phyloP scores from a whole-genome alignment of 1,140 invertebrate genomes.

The Trachymyrmex cornetzi region DNA sequence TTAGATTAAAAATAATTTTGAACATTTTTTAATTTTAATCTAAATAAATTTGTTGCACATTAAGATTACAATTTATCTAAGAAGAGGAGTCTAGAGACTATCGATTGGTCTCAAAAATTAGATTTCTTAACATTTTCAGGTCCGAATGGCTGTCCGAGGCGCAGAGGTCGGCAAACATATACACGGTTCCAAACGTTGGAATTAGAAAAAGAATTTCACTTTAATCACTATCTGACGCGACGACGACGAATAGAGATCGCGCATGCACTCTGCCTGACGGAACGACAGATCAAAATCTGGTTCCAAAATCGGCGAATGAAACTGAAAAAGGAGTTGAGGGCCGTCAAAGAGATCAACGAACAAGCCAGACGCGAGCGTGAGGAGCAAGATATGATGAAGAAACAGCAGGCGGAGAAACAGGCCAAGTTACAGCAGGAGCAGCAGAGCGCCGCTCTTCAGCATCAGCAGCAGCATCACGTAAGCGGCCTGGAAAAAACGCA shows the following conservation, averaged over 20 bases:
- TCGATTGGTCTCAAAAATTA: constrained; percentile 44
- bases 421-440: constrained; percentile 90
- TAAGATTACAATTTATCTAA: not conserved
- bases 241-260: constrained; percentile 98
- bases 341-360: constrained; percentile 98
- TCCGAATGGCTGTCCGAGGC: constrained; percentile 97
- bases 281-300: constrained; percentile 99
- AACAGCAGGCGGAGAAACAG: constrained; percentile 95
- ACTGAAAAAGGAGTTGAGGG: constrained; percentile 97
- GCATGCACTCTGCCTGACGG: constrained; percentile 97
- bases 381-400: constrained; percentile 96
- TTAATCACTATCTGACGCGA: constrained; percentile 98
- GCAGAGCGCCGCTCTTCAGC: constrained; percentile 87
- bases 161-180: constrained; percentile 98
- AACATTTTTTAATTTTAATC: not conserved
- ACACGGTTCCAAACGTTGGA: constrained; percentile 97
- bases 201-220: constrained; percentile 99
- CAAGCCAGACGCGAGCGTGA: constrained; percentile 95
- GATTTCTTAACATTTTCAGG: constrained; percentile 89
- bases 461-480: constrained; percentile 89
- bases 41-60: not conserved
- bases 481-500: constrained; percentile 89
- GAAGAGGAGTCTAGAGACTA: not conserved
- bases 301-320: constrained; percentile 99
- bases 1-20: not conserved